Evolutionary conservation across 2,888 invertebrate species (phyloP).

Genomic region (Brassicogethes aeneus): DNA sequence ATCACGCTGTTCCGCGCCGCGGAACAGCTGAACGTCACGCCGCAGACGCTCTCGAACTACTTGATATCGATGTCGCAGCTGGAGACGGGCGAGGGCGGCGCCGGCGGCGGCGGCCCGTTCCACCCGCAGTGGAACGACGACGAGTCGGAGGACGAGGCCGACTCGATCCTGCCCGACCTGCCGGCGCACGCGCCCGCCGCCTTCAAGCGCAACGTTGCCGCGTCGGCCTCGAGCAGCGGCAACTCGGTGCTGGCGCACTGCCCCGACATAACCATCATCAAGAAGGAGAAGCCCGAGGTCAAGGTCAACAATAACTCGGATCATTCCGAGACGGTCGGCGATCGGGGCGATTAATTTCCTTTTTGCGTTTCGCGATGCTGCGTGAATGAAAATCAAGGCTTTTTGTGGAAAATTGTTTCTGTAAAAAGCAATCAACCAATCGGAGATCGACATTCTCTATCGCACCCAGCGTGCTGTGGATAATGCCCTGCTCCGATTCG

Average conservation of each 20-base stretch:
- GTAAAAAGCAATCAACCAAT: no score
- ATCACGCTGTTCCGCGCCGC: conserved; percentile 64
- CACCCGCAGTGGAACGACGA: conserved; percentile 38
- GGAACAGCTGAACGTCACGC: conserved; percentile 66
- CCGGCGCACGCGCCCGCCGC: conserved; percentile 39
- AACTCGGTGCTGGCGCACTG: conserved; percentile 44
- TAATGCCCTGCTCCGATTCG: no score
- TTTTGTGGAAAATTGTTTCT: no score
- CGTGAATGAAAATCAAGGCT: no score
- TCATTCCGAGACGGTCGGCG: conserved; percentile 38
- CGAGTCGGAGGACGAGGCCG: conserved; percentile 41
- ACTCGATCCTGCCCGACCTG: conserved; percentile 41
- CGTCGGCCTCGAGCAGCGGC: conserved; percentile 17
- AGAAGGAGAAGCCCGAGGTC: conserved; percentile 45
- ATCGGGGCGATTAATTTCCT: conserved; percentile 28
- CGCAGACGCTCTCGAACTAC: conserved; percentile 65
- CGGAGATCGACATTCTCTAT: no score
- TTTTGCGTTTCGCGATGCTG: neutral
- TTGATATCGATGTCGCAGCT: conserved; percentile 49
- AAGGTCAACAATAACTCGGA: conserved; percentile 43
- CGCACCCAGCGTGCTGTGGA: no score
- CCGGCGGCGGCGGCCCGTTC: conserved; percentile 37
- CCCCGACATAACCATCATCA: conserved; percentile 52
- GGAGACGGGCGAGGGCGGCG: conserved; percentile 39
- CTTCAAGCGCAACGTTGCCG: conserved; percentile 24